phyloP scores from a whole-genome alignment of 2,113 vertebrate genomes.

The Anas platyrhynchos region DNA sequence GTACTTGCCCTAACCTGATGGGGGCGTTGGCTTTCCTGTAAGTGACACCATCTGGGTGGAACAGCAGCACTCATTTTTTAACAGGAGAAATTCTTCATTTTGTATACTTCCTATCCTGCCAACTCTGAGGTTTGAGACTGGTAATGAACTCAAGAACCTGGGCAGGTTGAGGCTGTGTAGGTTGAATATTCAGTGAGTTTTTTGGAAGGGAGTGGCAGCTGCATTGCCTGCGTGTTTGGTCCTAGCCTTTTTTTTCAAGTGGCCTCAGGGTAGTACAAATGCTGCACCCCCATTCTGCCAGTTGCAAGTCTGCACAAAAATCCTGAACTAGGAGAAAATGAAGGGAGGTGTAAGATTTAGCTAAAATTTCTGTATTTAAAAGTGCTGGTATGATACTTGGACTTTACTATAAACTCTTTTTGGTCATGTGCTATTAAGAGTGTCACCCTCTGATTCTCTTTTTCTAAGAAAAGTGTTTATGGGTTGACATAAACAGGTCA shows the following conservation, averaged over 20 bases:
- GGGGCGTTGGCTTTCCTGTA: neutral
- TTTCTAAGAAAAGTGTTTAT: neutral
- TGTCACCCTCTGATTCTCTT: rapidly evolving
- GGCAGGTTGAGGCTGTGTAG: slow-evolving; percentile 18
- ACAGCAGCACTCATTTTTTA: neutral
- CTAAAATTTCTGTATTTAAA: neutral
- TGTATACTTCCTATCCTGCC: neutral
- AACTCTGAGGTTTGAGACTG: neutral
- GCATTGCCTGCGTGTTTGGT: neutral
- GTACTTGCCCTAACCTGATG: slow-evolving; percentile 11
- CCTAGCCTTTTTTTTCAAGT: neutral
- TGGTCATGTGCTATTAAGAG: neutral
- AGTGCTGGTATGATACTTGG: neutral
- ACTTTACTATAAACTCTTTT: neutral
- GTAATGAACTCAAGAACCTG: neutral
- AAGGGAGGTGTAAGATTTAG: neutral
- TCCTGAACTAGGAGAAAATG: neutral
- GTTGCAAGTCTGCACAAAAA: neutral
- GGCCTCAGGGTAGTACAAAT: neutral
- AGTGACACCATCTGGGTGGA: neutral
- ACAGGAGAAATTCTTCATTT: neutral
- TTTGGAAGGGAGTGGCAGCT: slow-evolving; percentile 5
- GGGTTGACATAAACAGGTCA: neutral
- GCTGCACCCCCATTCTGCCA: rapidly evolving
- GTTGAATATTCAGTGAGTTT: neutral